A percentile compares a stretch with the other conserved stretches of the same genome.
phyloP scores from a whole-genome alignment of 2,888 invertebrate genomes.

The Chloroclysta siterata region DNA sequence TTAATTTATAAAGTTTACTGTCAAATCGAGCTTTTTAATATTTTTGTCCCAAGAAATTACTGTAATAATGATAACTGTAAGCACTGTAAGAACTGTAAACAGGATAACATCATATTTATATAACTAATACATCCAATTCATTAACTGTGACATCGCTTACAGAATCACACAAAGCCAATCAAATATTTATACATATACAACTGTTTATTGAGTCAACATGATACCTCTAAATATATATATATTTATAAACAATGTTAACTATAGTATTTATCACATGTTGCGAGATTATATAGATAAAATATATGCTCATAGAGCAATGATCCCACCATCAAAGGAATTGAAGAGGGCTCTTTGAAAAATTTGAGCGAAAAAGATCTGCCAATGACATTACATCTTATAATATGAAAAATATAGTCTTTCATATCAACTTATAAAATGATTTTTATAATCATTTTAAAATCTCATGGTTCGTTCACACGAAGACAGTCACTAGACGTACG shows the following conservation, averaged over 20 bases:
- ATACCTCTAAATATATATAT: neutral
- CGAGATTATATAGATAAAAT: conserved; percentile 19
- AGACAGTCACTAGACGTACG: conserved; percentile 9
- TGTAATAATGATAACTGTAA: too few relatives aligned
- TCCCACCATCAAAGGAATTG: conserved; percentile 15
- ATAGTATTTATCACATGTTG: conserved; percentile 11
- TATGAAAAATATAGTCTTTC: neutral
- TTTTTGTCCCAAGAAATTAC: too few relatives aligned
- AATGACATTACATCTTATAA: neutral
- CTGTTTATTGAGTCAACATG: neutral
- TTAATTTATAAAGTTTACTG: too few relatives aligned
- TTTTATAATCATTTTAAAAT: conserved; percentile 1
- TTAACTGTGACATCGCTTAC: conserved; percentile 16
- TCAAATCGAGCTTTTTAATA: too few relatives aligned
- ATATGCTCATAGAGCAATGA: neutral
- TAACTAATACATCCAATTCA: neutral
- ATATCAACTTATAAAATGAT: neutral
- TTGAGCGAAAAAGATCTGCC: neutral
- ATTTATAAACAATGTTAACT: conserved; percentile 1
- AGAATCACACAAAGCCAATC: conserved; percentile 1
- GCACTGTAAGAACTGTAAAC: too few relatives aligned
- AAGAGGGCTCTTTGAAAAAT: conserved; percentile 1
- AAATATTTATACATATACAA: conserved; percentile 20
- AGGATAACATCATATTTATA: neutral
- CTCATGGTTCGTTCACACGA: conserved; percentile 16